A percentile compares a stretch with the other conserved stretches of the same genome.
phyloP scores from a whole-genome alignment of 2,888 invertebrate genomes.

The Venustoraphidia nigricollis region DNA sequence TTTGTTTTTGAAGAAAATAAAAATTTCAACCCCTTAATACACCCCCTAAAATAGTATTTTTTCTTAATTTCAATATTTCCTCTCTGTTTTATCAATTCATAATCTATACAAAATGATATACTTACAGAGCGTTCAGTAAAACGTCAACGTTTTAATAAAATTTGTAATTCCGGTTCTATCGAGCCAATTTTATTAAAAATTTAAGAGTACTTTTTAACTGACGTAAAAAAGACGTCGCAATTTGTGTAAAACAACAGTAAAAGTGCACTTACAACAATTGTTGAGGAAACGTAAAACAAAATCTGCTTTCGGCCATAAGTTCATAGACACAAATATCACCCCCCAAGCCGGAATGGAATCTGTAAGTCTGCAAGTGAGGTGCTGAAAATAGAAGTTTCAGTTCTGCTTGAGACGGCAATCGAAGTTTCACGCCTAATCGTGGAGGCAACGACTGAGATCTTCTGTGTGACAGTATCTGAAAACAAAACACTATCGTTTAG shows the following conservation, averaged over 20 bases:
- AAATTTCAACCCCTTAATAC: too few relatives aligned
- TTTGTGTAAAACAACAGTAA: not conserved
- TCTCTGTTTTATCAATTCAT: too few relatives aligned
- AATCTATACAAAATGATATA: too few relatives aligned
- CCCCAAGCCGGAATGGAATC: slow-evolving; percentile 81
- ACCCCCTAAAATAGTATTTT: too few relatives aligned
- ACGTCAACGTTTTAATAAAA: too few relatives aligned
- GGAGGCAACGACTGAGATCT: slow-evolving; percentile 78
- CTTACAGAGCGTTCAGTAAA: too few relatives aligned
- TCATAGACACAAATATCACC: slow-evolving; percentile 90
- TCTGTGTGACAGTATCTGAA: slow-evolving; percentile 41
- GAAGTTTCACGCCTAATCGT: slow-evolving; percentile 62
- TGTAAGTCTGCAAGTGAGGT: slow-evolving; percentile 56
- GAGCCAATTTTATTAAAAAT: too few relatives aligned
- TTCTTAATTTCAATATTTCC: too few relatives aligned
- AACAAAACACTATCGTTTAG: slow-evolving; percentile 7
- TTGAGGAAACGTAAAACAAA: slow-evolving; percentile 73
- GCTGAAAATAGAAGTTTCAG: slow-evolving; percentile 60
- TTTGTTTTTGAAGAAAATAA: too few relatives aligned
- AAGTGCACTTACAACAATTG: slow-evolving; percentile 61
- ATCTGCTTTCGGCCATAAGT: slow-evolving; percentile 77
- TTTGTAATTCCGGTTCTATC: too few relatives aligned
- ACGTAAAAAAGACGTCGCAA: too few relatives aligned
- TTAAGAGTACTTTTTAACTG: too few relatives aligned
- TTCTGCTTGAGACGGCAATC: slow-evolving; percentile 65